Percentiles rank a stretch among this genome's conserved stretches.
Conservation (phyloP, 2,797 vertebrate species). For the Hephaestus fuliginosus region DNA sequence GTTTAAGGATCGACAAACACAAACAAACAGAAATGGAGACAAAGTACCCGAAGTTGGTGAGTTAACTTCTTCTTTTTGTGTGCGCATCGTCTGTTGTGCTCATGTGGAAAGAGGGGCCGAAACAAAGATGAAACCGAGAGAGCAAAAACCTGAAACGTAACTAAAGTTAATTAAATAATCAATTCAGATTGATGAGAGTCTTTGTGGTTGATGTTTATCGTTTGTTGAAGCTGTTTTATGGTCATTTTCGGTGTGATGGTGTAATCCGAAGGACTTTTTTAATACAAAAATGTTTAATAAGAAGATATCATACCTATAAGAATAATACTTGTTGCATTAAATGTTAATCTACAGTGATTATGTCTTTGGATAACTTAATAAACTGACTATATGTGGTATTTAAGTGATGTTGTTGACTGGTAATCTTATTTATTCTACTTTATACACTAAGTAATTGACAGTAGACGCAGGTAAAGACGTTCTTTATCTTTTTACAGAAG, state of each 20-base stretch:
- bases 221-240: neutral
- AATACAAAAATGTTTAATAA: no score
- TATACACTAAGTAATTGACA: neutral
- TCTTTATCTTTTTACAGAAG: conserved; percentile 67
- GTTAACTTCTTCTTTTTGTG: neutral
- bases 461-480: neutral
- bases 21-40: conserved; percentile 53
- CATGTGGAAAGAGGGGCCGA: rapidly evolving
- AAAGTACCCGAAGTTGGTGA: conserved; percentile 58
- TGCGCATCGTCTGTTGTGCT: neutral
- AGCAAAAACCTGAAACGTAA: no score
- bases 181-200: neutral
- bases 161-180: no score
- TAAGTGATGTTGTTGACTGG: neutral
- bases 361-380: neutral
- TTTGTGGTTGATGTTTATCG: neutral
- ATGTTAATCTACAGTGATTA: no score
- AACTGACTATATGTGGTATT: neutral
- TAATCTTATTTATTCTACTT: neutral
- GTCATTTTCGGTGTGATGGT: neutral
- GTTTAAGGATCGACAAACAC: neutral
- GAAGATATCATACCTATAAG: neutral
- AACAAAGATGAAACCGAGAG: neutral
- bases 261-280: neutral
- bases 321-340: neutral